Conservation (phyloP, 2,113 vertebrate species). For the Myotis davidii region DNA sequence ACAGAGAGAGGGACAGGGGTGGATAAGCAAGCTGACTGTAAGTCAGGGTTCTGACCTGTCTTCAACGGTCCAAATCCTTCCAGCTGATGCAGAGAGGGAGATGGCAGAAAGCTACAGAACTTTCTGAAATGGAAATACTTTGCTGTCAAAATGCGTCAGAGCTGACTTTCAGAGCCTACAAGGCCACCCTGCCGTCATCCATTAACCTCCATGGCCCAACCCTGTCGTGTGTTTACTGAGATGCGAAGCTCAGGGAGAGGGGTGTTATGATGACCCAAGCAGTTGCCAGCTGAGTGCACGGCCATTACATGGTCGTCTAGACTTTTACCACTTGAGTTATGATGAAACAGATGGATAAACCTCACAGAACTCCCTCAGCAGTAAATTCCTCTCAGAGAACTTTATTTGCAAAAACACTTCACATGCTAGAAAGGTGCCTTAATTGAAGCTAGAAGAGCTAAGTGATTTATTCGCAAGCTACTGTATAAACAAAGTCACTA, state of each 20-base stretch:
- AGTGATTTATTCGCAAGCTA: slow-evolving; percentile 16
- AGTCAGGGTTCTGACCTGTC: neutral
- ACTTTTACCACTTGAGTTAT: slow-evolving; percentile 48
- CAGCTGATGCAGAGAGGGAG: neutral
- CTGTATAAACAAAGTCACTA: neutral
- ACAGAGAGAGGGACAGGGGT: neutral
- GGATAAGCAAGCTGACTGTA: neutral
- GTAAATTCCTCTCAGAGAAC: neutral
- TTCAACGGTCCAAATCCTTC: neutral
- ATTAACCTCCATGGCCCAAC: neutral
- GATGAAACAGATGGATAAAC: slow-evolving; percentile 61
- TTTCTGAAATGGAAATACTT: neutral
- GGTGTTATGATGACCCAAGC: neutral
- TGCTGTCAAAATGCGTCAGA: neutral
- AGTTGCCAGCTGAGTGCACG: slow-evolving; percentile 22
- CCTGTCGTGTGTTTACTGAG: neutral
- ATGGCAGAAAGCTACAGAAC: neutral
- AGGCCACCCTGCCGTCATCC: slow-evolving; percentile 6
- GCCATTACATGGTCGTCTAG: slow-evolving; percentile 58
- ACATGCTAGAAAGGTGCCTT: neutral
- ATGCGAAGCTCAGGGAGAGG: neutral
- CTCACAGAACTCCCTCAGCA: slow-evolving; percentile 10
- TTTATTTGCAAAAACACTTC: slow-evolving; percentile 25
- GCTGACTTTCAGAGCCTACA: slow-evolving; percentile 6
- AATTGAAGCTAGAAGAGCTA: neutral